A percentile compares a stretch with the other conserved stretches of the same genome.
Evolutionary conservation across 2,888 invertebrate species (phyloP).

Genomic region (Siphonodentalium dalli): DNA sequence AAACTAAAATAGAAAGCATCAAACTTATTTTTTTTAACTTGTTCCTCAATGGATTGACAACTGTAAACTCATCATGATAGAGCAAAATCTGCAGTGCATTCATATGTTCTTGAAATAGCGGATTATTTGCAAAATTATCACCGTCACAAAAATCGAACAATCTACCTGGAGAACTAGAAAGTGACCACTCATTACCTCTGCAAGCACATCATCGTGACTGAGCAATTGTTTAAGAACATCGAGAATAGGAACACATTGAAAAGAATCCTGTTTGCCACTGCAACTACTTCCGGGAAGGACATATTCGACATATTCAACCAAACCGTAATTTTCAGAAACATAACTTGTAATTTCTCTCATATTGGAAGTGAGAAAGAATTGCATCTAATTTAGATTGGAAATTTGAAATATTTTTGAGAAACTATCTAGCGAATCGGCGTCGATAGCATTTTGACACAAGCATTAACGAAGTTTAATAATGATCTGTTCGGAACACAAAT

Average conservation of each 20-base stretch:
- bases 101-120: constrained; percentile 2
- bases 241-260: constrained; percentile 13
- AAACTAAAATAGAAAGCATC: constrained; percentile 18
- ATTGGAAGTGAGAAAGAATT: too few species aligned
- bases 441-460: too few species aligned
- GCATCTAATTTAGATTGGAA: too few species aligned
- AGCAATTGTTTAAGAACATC: background rate
- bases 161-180: constrained; percentile 1
- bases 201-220: constrained; percentile 12
- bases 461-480: too few species aligned
- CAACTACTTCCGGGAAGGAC: too few species aligned
- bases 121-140: background rate
- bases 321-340: too few species aligned
- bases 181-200: constrained; percentile 11
- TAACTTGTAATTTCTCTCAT: too few species aligned
- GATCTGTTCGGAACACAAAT: too few species aligned
- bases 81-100: constrained; percentile 12
- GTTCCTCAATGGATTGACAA: constrained; percentile 14
- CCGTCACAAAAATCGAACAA: constrained; percentile 20
- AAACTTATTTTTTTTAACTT: constrained; percentile 19
- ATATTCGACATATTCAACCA: constrained; percentile 10
- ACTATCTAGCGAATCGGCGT: too few species aligned
- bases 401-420: too few species aligned
- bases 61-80: constrained; percentile 20
- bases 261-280: constrained; percentile 13